Percentiles rank a stretch among this genome's conserved stretches.
These are phyloP conservation scores for Lasioglossum oenotherae DNA, from an alignment of 2,888 invertebrate genomes.

Conservation along the genomic window DNA sequence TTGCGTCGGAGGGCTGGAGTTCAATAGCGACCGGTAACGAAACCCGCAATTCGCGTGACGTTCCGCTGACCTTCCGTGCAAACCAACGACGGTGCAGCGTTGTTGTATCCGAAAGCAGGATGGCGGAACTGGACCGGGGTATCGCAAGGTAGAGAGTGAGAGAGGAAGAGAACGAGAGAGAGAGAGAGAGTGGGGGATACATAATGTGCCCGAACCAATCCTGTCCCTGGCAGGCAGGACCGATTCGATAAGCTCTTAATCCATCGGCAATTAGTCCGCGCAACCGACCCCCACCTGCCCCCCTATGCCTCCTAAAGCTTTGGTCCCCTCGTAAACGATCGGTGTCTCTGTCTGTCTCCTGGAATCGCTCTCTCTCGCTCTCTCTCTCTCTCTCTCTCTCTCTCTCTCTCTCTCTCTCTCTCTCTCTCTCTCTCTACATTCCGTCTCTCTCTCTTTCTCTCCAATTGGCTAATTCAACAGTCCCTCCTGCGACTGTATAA, in stretches of 20 bases:
- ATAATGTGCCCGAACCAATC: conserved; percentile 61
- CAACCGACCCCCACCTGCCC: conserved; percentile 63
- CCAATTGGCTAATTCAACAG: conserved; percentile 57
- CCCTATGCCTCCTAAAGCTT: conserved; percentile 36
- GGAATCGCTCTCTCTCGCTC: conserved; percentile 17
- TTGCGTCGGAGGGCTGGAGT: background rate
- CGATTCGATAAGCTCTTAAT: conserved; percentile 79
- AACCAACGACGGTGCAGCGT: conserved; percentile 10
- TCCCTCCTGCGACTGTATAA: conserved; percentile 71
- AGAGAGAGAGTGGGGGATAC: conserved; percentile 26
- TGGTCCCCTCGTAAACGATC: conserved; percentile 23
- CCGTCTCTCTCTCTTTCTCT: conserved; percentile 37
- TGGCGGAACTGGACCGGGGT: conserved; percentile 41
- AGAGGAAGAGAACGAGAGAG: background rate
- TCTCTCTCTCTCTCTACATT: conserved; percentile 12
- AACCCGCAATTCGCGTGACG: conserved; percentile 17
- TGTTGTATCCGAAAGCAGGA: conserved; percentile 33
- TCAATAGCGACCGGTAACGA: conserved; percentile 7
- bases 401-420: conserved; percentile 38
- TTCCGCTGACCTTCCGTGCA: conserved; percentile 48
- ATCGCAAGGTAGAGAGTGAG: background rate
- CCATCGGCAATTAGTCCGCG: conserved; percentile 79
- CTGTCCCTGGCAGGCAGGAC: conserved; percentile 46
- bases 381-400: no score
- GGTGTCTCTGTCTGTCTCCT: conserved; percentile 43